Conservation (phyloP, 92 coral and sea anemone species). For the Phenganax stokvisi region DNA sequence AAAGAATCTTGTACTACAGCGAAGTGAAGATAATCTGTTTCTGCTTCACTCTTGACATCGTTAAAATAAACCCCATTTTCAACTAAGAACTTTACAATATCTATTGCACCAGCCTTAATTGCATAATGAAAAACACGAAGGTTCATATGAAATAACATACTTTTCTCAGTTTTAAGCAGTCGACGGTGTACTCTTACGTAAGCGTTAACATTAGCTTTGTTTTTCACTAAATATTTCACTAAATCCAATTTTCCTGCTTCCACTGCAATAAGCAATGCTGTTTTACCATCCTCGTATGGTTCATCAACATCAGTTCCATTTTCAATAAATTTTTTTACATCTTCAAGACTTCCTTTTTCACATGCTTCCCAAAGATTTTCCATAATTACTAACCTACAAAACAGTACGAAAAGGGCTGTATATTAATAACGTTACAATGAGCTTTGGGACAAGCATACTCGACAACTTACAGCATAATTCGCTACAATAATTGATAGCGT, state of each 20-base stretch:
- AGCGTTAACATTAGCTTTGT: neutral
- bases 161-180: neutral
- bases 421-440: no score
- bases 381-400: no score
- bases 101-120: neutral
- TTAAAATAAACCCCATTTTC: constrained; percentile 1
- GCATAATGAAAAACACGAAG: neutral
- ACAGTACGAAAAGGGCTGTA: no score
- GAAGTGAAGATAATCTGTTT: neutral
- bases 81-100: neutral
- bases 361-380: no score
- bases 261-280: neutral
- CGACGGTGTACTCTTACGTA: neutral
- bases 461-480: no score
- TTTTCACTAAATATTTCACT: neutral
- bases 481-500: no score
- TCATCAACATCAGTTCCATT: no score
- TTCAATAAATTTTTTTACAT: no score
- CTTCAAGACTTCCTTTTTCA: no score
- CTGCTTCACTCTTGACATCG: neutral
- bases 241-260: neutral
- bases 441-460: no score
- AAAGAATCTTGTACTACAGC: neutral
- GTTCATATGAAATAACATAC: no score
- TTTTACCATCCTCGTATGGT: neutral